These are phyloP conservation scores for Andrena marginata DNA, from an alignment of 2,888 invertebrate species.

Conservation along the genomic window DNA sequence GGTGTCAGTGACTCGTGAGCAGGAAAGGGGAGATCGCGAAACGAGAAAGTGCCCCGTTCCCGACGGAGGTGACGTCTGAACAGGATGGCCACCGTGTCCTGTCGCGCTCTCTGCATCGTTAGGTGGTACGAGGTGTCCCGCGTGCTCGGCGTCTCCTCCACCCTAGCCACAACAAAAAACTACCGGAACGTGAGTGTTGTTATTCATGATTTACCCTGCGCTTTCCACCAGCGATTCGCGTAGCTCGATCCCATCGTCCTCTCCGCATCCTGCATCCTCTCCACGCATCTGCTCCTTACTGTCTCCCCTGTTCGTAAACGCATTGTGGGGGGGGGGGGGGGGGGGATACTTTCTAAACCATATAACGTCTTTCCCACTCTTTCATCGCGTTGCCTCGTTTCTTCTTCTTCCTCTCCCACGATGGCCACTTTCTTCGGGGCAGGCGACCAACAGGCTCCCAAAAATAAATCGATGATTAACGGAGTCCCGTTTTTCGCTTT, in stretches of 20 bases:
- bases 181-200: constrained; percentile 77
- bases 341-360: neutral
- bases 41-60: constrained; percentile 16
- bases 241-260: neutral
- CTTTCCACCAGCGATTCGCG: neutral
- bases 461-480: constrained; percentile 12
- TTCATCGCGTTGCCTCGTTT: neutral
- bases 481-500: neutral
- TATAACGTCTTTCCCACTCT: neutral
- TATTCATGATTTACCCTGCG: neutral
- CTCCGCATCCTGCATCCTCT: neutral
- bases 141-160: constrained; percentile 77
- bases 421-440: neutral
- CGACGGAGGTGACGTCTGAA: constrained; percentile 11
- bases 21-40: neutral
- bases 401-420: neutral
- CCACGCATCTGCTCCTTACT: no score
- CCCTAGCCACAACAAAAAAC: constrained; percentile 74
- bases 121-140: constrained; percentile 79
- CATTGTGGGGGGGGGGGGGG: neutral
- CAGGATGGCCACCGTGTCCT: constrained; percentile 80
- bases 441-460: constrained; percentile 36
- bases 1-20: constrained; percentile 57
- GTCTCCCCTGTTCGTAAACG: neutral
- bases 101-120: constrained; percentile 76